phyloP scores from a whole-genome alignment of 2,797 vertebrate species.

The Rhabdophis nuchalis region DNA sequence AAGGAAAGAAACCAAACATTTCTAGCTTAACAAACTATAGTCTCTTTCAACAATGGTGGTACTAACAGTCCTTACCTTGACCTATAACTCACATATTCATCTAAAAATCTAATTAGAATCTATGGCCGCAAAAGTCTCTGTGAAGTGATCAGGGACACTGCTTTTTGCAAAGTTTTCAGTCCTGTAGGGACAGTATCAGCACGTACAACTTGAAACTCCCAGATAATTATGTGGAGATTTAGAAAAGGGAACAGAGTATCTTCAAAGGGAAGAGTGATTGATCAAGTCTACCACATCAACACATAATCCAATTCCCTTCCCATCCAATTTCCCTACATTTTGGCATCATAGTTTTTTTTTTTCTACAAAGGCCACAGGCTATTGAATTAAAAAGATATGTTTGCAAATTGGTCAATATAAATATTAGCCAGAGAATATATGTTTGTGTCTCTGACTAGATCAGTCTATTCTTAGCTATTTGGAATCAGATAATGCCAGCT shows the following conservation, averaged over 20 bases:
- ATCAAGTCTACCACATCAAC: neutral
- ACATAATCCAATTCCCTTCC: neutral
- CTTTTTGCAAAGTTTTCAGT: neutral
- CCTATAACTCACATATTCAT: neutral
- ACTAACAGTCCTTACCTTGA: neutral
- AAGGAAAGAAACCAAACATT: neutral
- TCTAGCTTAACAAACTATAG: neutral
- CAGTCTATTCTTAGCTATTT: neutral
- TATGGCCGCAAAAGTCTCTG: neutral
- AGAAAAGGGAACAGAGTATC: neutral
- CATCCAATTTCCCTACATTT: neutral
- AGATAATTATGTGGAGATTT: neutral
- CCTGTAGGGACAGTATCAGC: neutral
- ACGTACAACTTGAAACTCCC: neutral
- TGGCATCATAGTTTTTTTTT: neutral
- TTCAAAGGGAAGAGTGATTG: neutral
- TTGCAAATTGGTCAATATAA: neutral
- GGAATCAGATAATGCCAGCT: neutral
- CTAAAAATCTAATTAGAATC: neutral
- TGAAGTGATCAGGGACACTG: neutral
- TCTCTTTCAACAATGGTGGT: neutral
- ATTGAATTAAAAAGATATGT: neutral
- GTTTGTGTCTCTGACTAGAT: neutral
- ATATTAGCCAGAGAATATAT: neutral
- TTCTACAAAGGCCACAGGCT: neutral